Evolutionary conservation across 2,113 vertebrate species (phyloP), one percentile per base, ranked within the genome.

Genomic region (Engystomops pustulosus): DNA sequence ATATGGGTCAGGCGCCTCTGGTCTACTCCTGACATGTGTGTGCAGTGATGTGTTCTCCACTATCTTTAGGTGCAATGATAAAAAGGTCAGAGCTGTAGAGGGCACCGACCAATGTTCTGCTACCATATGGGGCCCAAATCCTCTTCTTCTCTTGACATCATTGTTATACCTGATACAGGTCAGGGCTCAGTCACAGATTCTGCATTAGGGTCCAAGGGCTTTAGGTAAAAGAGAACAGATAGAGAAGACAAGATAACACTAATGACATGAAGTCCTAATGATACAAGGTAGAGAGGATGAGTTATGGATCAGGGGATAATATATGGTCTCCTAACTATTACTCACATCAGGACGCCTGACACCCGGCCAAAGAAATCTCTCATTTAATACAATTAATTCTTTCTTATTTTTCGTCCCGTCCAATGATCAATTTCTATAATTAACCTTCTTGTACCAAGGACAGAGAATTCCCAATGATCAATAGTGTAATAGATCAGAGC

Each of bases 341-440:
- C 58, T 36, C 36, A 79, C 44, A 20, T 32, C 47, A n/a, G 47
- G 47, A 70, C n/a, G 47, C n/a, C 80, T 71, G 45, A 51, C 67
- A 41, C 15, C 1, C 10, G 14, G 80, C 67, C 67, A 80, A 80
- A 80, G 62, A 80, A 68, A 69, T 34, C 32, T 69, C 36, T 68
- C 34, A 53, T 81, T 23, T 53, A 55, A 69, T 71, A 55, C 36
- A 81, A 70, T 71, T 27, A 81, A 81, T 81, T 55, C 65, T 81
- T 81, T 69, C 65, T 81, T 34, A 53, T 36, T 55, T 23, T 7
- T 25, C 20, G n/a, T 10, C 25, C 27, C 12, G 2, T 25, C 45
- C 67, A 81, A 71, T 71, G 67, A 81, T 81, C 80, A 81, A 81
- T 71, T 70, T 70, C 67, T 71, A 81, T 81, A 81, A 81, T 81